Evolutionary conservation across 1,140 invertebrate genomes (phyloP), one percentile per base, ranked within the genome.

Genomic region (Tribolium madens): DNA sequence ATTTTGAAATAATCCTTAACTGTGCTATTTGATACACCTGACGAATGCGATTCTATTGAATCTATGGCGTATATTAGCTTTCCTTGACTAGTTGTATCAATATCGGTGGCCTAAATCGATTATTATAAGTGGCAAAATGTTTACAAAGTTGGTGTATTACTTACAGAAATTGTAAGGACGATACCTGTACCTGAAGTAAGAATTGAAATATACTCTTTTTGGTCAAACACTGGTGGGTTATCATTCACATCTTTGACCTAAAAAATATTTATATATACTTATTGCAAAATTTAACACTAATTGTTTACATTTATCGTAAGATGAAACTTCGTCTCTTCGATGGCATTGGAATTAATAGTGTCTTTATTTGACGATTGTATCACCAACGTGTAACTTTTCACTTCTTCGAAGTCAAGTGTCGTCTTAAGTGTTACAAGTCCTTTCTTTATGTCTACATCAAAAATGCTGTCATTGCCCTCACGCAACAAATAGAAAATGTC

Each of bases 201-300:
- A 31, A 89, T 87, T 12, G 87, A 88, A 0, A 84, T 86, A 80
- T 89, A 90, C 5, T 85, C 33, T 0, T 80, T 68, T n/a, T 81
- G 75, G 3, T 80, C 79, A 82, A 90, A 90, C 21, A 79, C 82
- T 12, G 89, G 89, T 15, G 82, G 46, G 79, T 87, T 87, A 14
- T 89, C 89, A 78, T 90, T 87, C 1, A 86, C 84, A 82, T 90
- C 89, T 36, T 85, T 73, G 0, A 90, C 88, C 88, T 89, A 76
- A 10, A 83, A 76, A 1, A 15, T 1, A n/a, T 14, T 69, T 13
- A 36, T 36, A 17, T 13, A 36, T 36, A 17, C 1, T 12, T 33
- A 15, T 21, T 21, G 68, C n/a, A 42, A 2, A 26, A 26, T 0
- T 69, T 42, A 3, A 18, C n/a, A 13, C 14, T 5, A 14, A 48